A percentile compares a stretch with the other conserved stretches of the same genome.
phyloP scores from a whole-genome alignment of 2,888 invertebrate genomes.

The Torymus texanus region DNA sequence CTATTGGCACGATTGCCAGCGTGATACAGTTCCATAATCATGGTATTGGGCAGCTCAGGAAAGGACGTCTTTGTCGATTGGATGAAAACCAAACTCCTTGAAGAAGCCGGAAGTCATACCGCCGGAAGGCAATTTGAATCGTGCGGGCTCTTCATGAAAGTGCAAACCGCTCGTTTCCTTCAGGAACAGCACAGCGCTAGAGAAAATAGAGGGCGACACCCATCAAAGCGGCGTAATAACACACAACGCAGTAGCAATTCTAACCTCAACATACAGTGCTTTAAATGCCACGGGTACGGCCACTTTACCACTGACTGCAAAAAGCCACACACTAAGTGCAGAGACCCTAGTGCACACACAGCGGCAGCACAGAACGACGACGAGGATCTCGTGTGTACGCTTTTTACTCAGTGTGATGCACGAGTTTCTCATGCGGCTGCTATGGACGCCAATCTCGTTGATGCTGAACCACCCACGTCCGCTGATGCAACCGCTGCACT shows the following conservation, averaged over 20 bases:
- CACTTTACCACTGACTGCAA: background rate
- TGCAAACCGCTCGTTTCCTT: too few relatives aligned
- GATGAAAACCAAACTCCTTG: slow-evolving; percentile 62
- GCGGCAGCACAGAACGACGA: background rate
- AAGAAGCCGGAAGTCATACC: background rate
- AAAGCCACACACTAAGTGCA: background rate
- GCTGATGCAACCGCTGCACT: background rate
- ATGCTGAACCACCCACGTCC: too few relatives aligned
- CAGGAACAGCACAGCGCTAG: background rate
- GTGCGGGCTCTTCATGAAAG: background rate
- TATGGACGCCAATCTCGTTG: too few relatives aligned
- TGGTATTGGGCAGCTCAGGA: too few relatives aligned
- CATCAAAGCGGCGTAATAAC: background rate
- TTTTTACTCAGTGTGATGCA: background rate
- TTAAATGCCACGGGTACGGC: background rate
- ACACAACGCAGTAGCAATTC: background rate
- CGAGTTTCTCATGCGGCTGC: background rate
- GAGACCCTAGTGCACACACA: background rate
- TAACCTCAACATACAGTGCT: background rate
- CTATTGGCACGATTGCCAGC: slow-evolving; percentile 64
- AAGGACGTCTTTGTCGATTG: slow-evolving; percentile 59
- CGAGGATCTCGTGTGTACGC: slow-evolving; percentile 10
- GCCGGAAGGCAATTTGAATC: background rate
- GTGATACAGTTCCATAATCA: slow-evolving; percentile 59
- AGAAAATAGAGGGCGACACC: background rate